Evolutionary conservation across 2,888 invertebrate genomes (phyloP), one percentile per base, ranked within the genome.

Genomic region (Euproctis similis): DNA sequence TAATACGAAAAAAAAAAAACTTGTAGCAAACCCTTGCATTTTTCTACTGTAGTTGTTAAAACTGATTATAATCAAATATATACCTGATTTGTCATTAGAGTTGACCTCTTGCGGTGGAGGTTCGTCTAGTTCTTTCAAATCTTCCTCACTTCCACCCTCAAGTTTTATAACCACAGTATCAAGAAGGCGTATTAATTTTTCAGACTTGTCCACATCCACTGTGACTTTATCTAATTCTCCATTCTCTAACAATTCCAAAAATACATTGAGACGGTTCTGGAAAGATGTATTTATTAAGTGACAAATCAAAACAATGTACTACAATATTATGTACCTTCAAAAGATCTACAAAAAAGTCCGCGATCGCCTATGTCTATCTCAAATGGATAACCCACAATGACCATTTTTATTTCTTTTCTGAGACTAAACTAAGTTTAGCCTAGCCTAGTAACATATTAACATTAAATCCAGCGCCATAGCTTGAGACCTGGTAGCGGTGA

Each of bases 141-240:
- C 98, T 53, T 94, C 93, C 24, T 95, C 94, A 0, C 90, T 90
- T 1, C 95, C 95, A 10, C 97, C 98, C 78, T 99, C 98, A 22
- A 99, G 85, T 69, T 96, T 94, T 39, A 99, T 96, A 4, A 99
- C 98, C 21, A 96, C 97, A 30, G 97, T 94, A 71, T 99, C 99
- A 34, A 99, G 87, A 6, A 99, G 84, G 46, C 93, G 91, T 26
- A 98, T 88, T 28, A 99, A 80, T 32, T 91, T 89, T 29, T 92
- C 93, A 0, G 91, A 88, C 68, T 95, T 93, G 30, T 92, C 92
- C 19, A 93, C 91, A 64, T 99, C 98, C 1, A 98, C 90, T 1
- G 91, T 87, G 0, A 95, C 90, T 46, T 87, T 89, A 35, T 92
- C 91, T 24, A 98, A 85, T 47, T 90, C 89, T 2, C 89, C 91